These are phyloP conservation scores for Marasmarcha lunaedactyla DNA, from an alignment of 2,888 invertebrate genomes.

Conservation along the genomic window DNA sequence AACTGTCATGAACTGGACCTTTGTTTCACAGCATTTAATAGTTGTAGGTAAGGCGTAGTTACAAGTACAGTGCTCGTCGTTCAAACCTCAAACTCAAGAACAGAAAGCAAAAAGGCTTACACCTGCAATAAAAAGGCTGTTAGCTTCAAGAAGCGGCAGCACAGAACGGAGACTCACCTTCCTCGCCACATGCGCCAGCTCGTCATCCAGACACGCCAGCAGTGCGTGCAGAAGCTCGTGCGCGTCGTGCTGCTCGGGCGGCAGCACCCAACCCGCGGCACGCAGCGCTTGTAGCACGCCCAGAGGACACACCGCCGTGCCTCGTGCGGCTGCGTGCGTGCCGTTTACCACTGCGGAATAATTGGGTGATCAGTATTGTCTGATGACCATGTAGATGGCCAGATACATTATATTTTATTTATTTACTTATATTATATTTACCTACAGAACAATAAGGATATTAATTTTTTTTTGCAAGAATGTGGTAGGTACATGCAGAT, in stretches of 20 bases:
- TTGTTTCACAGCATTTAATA: too few species aligned
- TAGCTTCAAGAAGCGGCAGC: too few species aligned
- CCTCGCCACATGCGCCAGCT: slow-evolving; percentile 72
- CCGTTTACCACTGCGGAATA: slow-evolving; percentile 75
- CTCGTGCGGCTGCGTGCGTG: slow-evolving; percentile 75
- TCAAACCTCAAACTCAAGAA: too few species aligned
- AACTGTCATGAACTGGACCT: too few species aligned
- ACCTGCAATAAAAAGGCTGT: too few species aligned
- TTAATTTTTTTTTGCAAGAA: too few species aligned
- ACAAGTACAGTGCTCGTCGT: too few species aligned
- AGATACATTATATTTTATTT: slow-evolving; percentile 2
- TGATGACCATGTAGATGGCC: slow-evolving; percentile 5
- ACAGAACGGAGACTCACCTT: too few species aligned
- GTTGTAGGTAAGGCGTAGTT: not conserved
- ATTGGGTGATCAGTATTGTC: not conserved
- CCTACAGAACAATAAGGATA: too few species aligned
- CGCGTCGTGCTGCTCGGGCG: slow-evolving; percentile 92
- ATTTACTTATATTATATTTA: too few species aligned
- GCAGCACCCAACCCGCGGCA: slow-evolving; percentile 86
- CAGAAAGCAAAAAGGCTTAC: too few species aligned
- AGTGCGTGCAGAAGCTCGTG: slow-evolving; percentile 93
- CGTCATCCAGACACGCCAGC: slow-evolving; percentile 91
- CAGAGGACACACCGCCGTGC: slow-evolving; percentile 63
- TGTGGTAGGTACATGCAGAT: too few species aligned
- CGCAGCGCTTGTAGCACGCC: slow-evolving; percentile 80